Evolutionary conservation across 2,888 invertebrate species (phyloP).

Genomic region (Gortyna flavago): DNA sequence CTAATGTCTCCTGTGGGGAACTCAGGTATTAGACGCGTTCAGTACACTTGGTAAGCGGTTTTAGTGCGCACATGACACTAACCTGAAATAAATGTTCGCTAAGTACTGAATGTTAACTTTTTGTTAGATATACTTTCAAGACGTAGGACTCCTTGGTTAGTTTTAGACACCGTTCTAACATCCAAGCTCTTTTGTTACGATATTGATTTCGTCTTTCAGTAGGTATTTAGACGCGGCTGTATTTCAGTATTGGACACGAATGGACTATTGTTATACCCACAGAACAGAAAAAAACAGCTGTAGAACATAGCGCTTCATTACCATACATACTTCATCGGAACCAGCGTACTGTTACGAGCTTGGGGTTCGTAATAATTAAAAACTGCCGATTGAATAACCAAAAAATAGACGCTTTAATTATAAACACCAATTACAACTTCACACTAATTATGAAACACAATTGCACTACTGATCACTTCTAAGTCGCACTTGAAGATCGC

Average conservation of each 20-base stretch:
- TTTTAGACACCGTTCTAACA: not conserved
- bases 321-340: too few relatives aligned
- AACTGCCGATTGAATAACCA: too few relatives aligned
- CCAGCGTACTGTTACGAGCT: too few relatives aligned
- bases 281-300: too few relatives aligned
- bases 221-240: not conserved
- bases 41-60: not conserved
- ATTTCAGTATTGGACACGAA: not conserved
- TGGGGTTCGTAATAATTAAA: too few relatives aligned
- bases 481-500: too few relatives aligned
- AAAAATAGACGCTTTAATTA: too few relatives aligned
- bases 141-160: not conserved
- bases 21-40: constrained; percentile 15
- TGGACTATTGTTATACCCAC: not conserved
- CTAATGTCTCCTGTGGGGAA: constrained; percentile 3
- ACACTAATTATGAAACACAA: too few relatives aligned
- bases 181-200: not conserved
- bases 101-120: not conserved
- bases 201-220: not conserved
- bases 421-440: too few relatives aligned
- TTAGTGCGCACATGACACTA: not conserved
- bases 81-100: not conserved
- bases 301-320: too few relatives aligned
- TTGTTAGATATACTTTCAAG: not conserved
- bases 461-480: too few relatives aligned